A percentile compares a stretch with the other conserved stretches of the same genome.
Evolutionary conservation across 2,888 invertebrate genomes (phyloP).

Genomic region (Plutella xylostella): DNA sequence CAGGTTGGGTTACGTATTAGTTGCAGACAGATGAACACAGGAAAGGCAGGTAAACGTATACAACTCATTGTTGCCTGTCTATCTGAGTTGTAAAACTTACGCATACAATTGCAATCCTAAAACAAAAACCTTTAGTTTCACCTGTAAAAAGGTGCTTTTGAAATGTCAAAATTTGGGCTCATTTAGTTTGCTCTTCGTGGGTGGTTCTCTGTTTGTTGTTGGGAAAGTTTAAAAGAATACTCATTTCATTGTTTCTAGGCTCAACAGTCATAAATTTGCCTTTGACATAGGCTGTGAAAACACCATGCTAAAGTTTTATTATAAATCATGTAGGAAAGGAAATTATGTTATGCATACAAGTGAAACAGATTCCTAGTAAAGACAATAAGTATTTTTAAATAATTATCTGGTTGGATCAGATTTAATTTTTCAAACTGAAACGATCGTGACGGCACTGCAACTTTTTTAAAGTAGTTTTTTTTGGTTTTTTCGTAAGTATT

Average conservation of each 20-base stretch:
- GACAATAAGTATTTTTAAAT: too few species aligned
- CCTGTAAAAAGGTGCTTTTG: not conserved
- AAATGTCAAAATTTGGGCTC: not conserved
- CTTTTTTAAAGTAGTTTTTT: too few species aligned
- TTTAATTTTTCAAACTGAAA: too few species aligned
- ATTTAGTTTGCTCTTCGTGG: conserved; percentile 32
- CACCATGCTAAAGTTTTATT: not conserved
- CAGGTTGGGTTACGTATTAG: conserved; percentile 31
- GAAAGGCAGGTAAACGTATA: conserved; percentile 27
- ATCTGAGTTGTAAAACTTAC: conserved; percentile 24
- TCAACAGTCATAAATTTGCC: too few species aligned
- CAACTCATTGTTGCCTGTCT: conserved; percentile 22
- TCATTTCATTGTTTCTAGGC: too few species aligned
- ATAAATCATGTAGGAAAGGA: too few species aligned
- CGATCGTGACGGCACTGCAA: conserved; percentile 47
- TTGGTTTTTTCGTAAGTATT: too few species aligned
- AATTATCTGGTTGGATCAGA: too few species aligned
- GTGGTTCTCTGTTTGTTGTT: conserved; percentile 27
- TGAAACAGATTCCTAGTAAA: too few species aligned
- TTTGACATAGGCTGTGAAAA: not conserved
- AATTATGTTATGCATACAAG: too few species aligned
- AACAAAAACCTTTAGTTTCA: conserved; percentile 30
- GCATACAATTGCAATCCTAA: conserved; percentile 40
- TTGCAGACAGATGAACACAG: conserved; percentile 41
- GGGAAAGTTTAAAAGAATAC: not conserved